A percentile compares a stretch with the other conserved stretches of the same genome.
These are phyloP conservation scores for Eptesicus fuscus DNA, from an alignment of 2,113 vertebrate genomes.

Conservation along the genomic window DNA sequence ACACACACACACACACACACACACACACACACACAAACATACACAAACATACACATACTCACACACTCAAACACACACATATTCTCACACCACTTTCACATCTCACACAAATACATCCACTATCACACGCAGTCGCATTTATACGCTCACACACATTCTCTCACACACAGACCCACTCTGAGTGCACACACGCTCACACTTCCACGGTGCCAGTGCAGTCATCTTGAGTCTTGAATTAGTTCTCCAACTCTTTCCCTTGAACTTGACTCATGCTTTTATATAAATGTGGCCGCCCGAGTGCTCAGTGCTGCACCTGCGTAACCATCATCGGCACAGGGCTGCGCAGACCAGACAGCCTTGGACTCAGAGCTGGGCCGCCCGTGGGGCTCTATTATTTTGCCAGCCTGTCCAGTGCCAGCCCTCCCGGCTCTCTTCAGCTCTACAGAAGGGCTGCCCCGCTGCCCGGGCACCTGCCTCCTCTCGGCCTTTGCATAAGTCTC, in stretches of 20 bases:
- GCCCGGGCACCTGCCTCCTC: not conserved
- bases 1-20: not conserved
- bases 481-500: fast-evolving
- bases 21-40: not conserved
- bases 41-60: not conserved
- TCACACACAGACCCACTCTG: not conserved
- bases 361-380: not conserved
- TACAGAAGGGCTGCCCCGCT: no score
- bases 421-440: not conserved
- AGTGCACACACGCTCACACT: not conserved
- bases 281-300: fast-evolving
- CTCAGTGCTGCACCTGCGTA: not conserved
- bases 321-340: not conserved
- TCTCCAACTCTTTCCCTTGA: not conserved
- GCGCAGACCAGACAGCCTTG: not conserved
- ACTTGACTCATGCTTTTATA: not conserved
- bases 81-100: not conserved
- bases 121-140: not conserved
- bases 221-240: not conserved
- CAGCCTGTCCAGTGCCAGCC: not conserved
- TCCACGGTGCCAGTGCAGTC: not conserved
- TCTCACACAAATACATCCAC: not conserved
- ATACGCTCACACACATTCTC: not conserved
- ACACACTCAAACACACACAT: not conserved
- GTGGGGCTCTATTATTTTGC: not conserved